Conservation (phyloP, 2,113 vertebrate genomes). For the Scalopus aquaticus region DNA sequence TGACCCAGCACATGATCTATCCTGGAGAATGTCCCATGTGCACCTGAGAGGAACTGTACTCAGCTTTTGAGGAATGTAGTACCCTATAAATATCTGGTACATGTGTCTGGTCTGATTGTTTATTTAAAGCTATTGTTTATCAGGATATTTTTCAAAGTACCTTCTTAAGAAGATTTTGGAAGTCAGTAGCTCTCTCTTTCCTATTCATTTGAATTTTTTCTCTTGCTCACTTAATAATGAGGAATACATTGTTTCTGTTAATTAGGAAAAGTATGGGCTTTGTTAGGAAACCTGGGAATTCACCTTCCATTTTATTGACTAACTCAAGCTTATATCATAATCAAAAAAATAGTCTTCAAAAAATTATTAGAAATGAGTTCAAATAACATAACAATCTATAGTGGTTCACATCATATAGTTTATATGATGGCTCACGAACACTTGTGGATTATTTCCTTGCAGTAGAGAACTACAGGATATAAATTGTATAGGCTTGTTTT, state of each 20-base stretch:
- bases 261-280: not conserved
- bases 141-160: not conserved
- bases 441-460: not conserved
- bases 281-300: not conserved
- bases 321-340: not conserved
- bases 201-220: not conserved
- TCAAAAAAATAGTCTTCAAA: constrained; percentile 35
- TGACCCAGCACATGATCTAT: too few species aligned
- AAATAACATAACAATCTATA: not conserved
- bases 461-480: not conserved
- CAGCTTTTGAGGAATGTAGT: too few species aligned
- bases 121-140: too few species aligned
- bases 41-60: too few species aligned
- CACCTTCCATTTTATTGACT: not conserved
- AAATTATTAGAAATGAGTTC: not conserved
- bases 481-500: not conserved
- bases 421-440: constrained; percentile 16
- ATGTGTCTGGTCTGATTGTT: too few species aligned
- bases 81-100: too few species aligned
- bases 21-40: too few species aligned
- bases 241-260: not conserved
- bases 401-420: constrained; percentile 32
- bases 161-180: not conserved
- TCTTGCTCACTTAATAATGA: not conserved
- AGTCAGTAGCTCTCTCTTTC: not conserved